Base-by-base conservation (phyloP, 2,888 invertebrate genomes). In the Xanthia togata region DNA sequence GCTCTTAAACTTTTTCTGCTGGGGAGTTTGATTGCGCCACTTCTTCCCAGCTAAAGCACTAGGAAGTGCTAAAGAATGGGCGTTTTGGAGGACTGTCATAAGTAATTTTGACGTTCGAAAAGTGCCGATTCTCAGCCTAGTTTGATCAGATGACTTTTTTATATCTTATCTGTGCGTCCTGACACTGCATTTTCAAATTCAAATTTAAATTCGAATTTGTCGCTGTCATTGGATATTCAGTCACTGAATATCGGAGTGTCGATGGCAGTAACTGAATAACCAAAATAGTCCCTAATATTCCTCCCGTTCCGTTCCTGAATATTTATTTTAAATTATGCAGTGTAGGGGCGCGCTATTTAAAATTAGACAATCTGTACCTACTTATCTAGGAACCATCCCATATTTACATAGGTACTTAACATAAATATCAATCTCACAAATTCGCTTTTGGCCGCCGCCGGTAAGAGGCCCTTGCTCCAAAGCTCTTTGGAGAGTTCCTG, bases 401-500 rank as follows among this genome's bases (percentile, higher is more conserved):
- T 31, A 64, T 41, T 44, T 23, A 64, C 38, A 67, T 35, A 59
- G n/a, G n/a, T n/a, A n/a, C 9, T 26, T 60, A 69, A 65, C 47
- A 75, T 59, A 65, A 65, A 84, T 59, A 78, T 64, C 53, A 69
- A 69, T 87, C 92, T 93, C 91, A 93, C 92, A 87, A 86, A 83
- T 72, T 90, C 84, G 73, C 80, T 82, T 59, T 88, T 77, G 50
- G 76, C 72, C 26, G 85, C 72, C 26, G 85, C 59, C 35, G 78
- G 73, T 69, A 85, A 80, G 55, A 93, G 86, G 59, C 91, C 93
- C 84, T 91, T 87, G 67, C 86, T 86, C 94, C 93, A 93, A 81
- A 96, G 87, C 73, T 93, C 91, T 41, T 90, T 87, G 17, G 95
- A 91, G n/a, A 96, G 93, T 71, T 93, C 90, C 78, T 95, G 93